Conservation (phyloP, 2,888 invertebrate species). For the Melanophora roralis region DNA sequence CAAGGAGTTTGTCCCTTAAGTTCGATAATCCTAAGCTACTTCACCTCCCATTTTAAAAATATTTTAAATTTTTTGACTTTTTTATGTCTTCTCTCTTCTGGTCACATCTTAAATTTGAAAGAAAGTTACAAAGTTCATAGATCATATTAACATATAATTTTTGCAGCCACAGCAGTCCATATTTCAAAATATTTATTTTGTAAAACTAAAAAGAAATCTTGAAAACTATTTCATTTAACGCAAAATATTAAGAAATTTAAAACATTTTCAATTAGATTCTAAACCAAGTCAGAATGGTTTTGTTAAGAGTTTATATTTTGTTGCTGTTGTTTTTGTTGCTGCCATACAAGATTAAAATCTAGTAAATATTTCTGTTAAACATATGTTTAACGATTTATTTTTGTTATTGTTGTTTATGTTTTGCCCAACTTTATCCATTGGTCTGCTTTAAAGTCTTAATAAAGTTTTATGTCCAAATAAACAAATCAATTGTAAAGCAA, state of each 20-base stretch:
- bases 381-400: constrained; percentile 41
- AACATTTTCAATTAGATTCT: constrained; percentile 16
- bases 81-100: neutral
- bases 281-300: constrained; percentile 35
- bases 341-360: constrained; percentile 43
- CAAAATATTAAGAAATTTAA: constrained; percentile 22
- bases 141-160: constrained; percentile 37
- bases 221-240: neutral
- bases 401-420: constrained; percentile 13
- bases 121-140: constrained; percentile 55
- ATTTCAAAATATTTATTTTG: too few species aligned
- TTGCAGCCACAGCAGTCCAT: constrained; percentile 6
- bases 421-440: constrained; percentile 53
- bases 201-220: neutral
- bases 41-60: too few species aligned
- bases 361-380: constrained; percentile 52
- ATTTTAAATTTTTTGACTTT: neutral
- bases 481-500: constrained; percentile 50
- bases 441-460: constrained; percentile 53
- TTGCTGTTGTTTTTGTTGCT: neutral
- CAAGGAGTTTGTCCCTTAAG: too few species aligned
- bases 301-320: constrained; percentile 33
- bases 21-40: too few species aligned
- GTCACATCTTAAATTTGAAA: constrained; percentile 11
- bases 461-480: constrained; percentile 49